These are phyloP conservation scores for Lasius fuliginosus DNA, from an alignment of 2,888 invertebrate genomes.

Conservation along the genomic window DNA sequence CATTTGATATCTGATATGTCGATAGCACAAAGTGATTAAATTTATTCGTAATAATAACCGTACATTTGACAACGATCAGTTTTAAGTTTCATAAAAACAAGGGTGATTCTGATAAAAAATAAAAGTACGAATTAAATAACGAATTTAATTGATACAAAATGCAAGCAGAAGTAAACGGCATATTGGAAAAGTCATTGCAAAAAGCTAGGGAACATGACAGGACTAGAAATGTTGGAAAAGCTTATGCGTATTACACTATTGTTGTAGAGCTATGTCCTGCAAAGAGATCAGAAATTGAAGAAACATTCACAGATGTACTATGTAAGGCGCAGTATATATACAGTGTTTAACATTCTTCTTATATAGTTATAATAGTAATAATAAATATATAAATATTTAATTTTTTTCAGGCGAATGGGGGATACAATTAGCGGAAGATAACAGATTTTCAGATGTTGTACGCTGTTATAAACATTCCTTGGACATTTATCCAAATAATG, in stretches of 20 bases:
- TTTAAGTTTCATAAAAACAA: not conserved
- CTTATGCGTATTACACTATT: conserved; percentile 80
- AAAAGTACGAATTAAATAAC: not conserved
- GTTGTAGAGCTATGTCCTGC: conserved; percentile 77
- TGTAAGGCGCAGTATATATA: conserved; percentile 67
- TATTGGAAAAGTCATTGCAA: conserved; percentile 75
- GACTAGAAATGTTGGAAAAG: conserved; percentile 77
- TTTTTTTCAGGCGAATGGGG: conserved; percentile 79
- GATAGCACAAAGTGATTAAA: not conserved
- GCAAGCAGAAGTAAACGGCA: conserved; percentile 75
- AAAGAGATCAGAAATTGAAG: conserved; percentile 76
- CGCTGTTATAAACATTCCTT: conserved; percentile 78
- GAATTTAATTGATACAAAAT: conserved; percentile 60
- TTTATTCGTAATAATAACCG: not conserved
- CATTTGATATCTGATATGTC: not conserved
- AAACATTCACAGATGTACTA: conserved; percentile 78
- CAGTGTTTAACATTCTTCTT: not conserved
- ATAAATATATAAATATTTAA: not conserved
- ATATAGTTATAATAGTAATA: not conserved
- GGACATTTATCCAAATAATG: conserved; percentile 76
- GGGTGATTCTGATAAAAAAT: not conserved
- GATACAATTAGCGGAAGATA: conserved; percentile 73
- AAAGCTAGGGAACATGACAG: conserved; percentile 77
- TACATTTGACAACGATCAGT: not conserved
- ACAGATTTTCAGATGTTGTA: conserved; percentile 74